Base-by-base conservation (phyloP, 2,888 invertebrate genomes). In the Corythucha ciliata region DNA sequence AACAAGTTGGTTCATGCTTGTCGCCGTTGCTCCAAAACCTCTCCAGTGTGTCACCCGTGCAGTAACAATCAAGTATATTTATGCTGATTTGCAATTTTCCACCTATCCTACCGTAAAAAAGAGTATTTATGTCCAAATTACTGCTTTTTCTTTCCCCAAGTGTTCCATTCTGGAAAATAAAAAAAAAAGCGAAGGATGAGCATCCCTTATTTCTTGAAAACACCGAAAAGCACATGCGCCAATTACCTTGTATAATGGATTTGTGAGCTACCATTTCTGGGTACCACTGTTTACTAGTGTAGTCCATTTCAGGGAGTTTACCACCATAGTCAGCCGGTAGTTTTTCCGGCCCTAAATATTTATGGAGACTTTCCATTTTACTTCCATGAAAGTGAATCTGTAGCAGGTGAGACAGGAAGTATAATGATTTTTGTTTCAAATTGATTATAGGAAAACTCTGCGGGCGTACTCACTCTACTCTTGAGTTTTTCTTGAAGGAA, bases 341-440 rank as follows among this genome's bases (percentile, higher is more conserved):
- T 64, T 79, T 75, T 25, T 75, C 73, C 0, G 83, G 77, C 1
- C 73, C 72, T 60, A 89, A 66, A 67, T 81, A 74, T 65, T 80
- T 76, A 65, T 89, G 88, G 4, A 89, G 74, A 0, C 80, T 80
- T 26, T 76, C 64, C 84, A 87, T 86, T 64, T 88, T 83, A 53
- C 73, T 74, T 12, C 86, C 86, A 67, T 89, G 88, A 79, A 88
- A 87, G 70, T 76, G 80, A 70, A 88, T 81, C 79, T 88, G 70
- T 1, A 72, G 70, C 8, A 29, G 29, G n/a, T n/a, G 29, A n/a
- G 29, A 29, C 8, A 29, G n/a, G 29, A 29, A 29, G n/a, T 8
- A n/a, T n/a, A n/a, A 29, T 29, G 29, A 29, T 8, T 29, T 8
- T 29, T 29, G 29, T n/a, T n/a, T n/a, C n/a, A n/a, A n/a, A n/a